phyloP scores from a whole-genome alignment of 1,140 invertebrate species.

The Varroa destructor region DNA sequence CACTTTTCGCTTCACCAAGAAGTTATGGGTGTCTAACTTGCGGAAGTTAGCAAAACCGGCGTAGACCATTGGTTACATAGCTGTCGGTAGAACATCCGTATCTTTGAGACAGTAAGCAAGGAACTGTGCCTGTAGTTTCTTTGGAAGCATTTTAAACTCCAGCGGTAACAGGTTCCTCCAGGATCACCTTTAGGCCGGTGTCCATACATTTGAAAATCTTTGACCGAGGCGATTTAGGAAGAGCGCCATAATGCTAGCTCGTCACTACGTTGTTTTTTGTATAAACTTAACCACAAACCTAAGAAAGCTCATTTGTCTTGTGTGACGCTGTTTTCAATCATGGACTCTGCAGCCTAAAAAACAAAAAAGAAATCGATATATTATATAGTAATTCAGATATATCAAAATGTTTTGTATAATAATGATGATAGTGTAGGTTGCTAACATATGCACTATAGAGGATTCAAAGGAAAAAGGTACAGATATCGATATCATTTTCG shows the following conservation, averaged over 20 bases:
- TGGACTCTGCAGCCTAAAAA: conserved; percentile 91
- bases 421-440: too few species aligned
- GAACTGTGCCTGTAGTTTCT: conserved; percentile 60
- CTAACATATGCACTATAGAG: too few species aligned
- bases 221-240: conserved; percentile 81
- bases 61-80: conserved; percentile 89
- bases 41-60: conserved; percentile 79
- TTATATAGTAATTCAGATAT: too few species aligned
- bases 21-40: conserved; percentile 79
- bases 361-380: conserved; percentile 38
- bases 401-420: too few species aligned
- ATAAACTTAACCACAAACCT: conserved; percentile 94
- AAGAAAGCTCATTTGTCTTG: conserved; percentile 84
- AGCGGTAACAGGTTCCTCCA: conserved; percentile 67
- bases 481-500: too few species aligned
- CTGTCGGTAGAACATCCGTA: conserved; percentile 80
- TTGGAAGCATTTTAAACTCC: conserved; percentile 71
- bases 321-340: conserved; percentile 95
- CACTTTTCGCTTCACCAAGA: conserved; percentile 92
- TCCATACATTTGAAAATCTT: conserved; percentile 72
- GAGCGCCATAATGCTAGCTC: conserved; percentile 81
- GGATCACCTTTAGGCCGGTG: conserved; percentile 74
- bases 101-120: conserved; percentile 54
- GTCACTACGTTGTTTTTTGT: conserved; percentile 70
- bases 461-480: too few species aligned